These are phyloP conservation scores for Megathymus violae DNA, from an alignment of 1,140 invertebrate species.

Conservation along the genomic window DNA sequence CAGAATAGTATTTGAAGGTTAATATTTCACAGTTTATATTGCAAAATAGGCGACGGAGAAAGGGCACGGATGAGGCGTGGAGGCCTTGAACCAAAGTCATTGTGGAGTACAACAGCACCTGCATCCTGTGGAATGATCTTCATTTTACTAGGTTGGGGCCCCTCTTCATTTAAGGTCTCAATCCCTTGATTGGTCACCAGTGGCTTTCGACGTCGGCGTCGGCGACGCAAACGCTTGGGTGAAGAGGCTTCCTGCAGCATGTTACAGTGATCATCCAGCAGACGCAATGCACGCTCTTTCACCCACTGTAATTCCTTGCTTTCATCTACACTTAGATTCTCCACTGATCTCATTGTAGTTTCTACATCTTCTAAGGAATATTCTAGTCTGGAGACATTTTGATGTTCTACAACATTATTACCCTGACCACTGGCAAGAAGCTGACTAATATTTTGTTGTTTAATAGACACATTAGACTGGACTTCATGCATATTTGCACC, in stretches of 20 bases:
- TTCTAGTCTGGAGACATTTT: not conserved
- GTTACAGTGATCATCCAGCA: not conserved
- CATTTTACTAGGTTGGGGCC: no score
- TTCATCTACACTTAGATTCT: not conserved
- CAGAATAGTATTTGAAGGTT: no score
- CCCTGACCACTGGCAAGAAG: not conserved
- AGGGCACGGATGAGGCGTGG: no score
- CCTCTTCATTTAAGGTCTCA: no score
- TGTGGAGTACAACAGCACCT: no score
- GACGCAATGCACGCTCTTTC: not conserved
- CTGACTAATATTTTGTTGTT: not conserved
- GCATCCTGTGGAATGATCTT: no score
- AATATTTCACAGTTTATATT: no score
- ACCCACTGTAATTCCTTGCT: not conserved
- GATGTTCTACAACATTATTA: not conserved
- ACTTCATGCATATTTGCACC: not conserved
- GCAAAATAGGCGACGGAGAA: no score
- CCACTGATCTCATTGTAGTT: not conserved
- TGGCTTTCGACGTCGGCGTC: not conserved
- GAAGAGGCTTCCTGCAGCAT: not conserved
- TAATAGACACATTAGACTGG: not conserved
- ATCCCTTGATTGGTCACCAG: no score
- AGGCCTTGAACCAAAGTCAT: no score
- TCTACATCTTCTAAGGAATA: not conserved
- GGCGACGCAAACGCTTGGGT: constrained; percentile 1